Evolutionary conservation across 2,797 vertebrate genomes (phyloP).

Genomic region (Fratercula arctica): DNA sequence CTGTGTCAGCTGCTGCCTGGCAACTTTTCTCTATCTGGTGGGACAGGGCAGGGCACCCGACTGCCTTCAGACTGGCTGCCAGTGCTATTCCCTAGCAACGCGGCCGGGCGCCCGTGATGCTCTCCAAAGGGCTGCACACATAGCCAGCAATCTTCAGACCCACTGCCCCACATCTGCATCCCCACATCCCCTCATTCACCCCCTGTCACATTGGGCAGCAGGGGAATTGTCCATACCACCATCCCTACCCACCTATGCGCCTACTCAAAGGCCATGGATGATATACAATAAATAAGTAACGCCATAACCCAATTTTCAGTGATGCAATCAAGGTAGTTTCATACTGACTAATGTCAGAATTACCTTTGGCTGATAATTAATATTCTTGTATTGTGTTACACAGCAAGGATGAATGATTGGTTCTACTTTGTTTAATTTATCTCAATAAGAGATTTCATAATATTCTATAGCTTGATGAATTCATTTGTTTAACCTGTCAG

Average conservation of each 20-base stretch:
- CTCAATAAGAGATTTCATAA: constrained; percentile 78
- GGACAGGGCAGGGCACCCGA: constrained; percentile 57
- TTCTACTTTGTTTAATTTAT: constrained; percentile 78
- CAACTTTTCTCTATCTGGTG: constrained; percentile 72
- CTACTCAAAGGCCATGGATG: not conserved
- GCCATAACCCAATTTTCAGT: not conserved
- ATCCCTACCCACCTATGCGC: not conserved
- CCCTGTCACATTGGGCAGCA: not conserved
- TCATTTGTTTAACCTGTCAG: constrained; percentile 81
- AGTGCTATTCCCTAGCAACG: constrained; percentile 73
- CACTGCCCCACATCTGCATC: rapidly evolving
- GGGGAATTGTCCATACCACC: not conserved
- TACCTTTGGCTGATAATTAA: constrained; percentile 68
- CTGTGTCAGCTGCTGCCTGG: constrained; percentile 74
- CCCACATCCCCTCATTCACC: not conserved
- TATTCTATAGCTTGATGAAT: constrained; percentile 79
- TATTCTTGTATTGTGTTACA: constrained; percentile 69
- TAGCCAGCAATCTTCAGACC: not conserved
- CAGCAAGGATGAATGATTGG: constrained; percentile 73
- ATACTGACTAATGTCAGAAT: constrained; percentile 32
- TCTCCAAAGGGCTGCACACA: constrained; percentile 26
- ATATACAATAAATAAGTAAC: not conserved
- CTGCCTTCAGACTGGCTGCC: constrained; percentile 32
- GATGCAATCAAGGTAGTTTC: not conserved
- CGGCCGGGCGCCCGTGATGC: not conserved